phyloP scores from a whole-genome alignment of 2,888 invertebrate species.

The Phorcus lineatus region DNA sequence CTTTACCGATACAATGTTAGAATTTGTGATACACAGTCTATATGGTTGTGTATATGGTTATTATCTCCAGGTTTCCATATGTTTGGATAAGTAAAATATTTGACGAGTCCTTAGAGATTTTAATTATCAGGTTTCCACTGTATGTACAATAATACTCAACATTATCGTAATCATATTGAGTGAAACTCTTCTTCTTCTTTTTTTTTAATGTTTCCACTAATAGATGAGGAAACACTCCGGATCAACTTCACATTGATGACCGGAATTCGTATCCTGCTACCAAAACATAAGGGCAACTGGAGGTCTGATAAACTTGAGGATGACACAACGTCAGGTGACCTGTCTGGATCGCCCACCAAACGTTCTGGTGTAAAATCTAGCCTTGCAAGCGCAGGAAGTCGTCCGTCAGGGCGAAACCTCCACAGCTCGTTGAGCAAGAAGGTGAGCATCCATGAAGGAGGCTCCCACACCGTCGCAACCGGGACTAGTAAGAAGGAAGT shows the following conservation, averaged over 20 bases:
- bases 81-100: no score
- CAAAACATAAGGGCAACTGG: background rate
- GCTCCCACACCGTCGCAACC: background rate
- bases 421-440: background rate
- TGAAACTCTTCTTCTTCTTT: no score
- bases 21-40: no score
- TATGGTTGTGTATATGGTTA: no score
- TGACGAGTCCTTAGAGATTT: no score
- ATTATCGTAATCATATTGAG: no score
- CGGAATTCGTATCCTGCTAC: constrained; percentile 1
- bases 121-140: no score
- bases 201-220: no score
- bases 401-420: background rate
- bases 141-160: no score
- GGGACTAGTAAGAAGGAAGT: background rate
- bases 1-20: no score
- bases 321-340: background rate
- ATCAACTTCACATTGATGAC: background rate
- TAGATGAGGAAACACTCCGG: background rate
- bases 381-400: background rate
- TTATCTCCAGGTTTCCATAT: no score
- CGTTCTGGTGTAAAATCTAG: no score
- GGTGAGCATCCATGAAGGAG: background rate
- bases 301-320: background rate
- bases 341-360: background rate